Base-by-base conservation (phyloP, 2,888 invertebrate genomes). In the Alcis repandata region DNA sequence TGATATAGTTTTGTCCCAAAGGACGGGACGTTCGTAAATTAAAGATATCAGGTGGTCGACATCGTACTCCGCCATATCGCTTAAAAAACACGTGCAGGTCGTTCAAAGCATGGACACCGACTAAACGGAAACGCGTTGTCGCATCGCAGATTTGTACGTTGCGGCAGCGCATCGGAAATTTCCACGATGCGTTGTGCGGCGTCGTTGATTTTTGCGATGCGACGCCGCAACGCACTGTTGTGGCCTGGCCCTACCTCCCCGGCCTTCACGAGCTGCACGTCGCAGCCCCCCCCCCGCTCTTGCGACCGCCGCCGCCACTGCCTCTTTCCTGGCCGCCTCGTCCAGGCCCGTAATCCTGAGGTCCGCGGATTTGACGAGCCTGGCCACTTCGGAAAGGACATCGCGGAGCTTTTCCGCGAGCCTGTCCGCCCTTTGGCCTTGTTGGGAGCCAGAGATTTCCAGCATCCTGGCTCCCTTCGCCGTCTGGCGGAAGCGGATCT, bases 161-260 rank as follows among this genome's bases (percentile, higher is more conserved):
- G 45, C 45, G 45, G 20, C 45, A 45, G 41, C 41, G 41, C 41
- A 41, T 41, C 41, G 41, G 41, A 41, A 45, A 45, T 45, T 19
- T 45, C 45, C 45, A 45, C 45, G 20, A 45, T 45, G 45, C 45
- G 45, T 45, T 45, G 17, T 45, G 20, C 41, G 41, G 41, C 41
- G 45, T 20, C 20, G 19, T 19, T 45, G 45, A 20, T 45, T 46
- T 46, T 46, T 46, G 20, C 56, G 53, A 41, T 40, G 27, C 41
- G 41, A 53, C 41, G 53, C 38, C 52, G 52, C 52, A 52, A 52
- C 52, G 38, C 38, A 52, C 38, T 38, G 52, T 52, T 52, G 52
- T 52, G 52, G 45, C 45, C 45, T 45, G 19, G 17, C 45, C 45
- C 45, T 46, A 46, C 11, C n/a, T 27, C 27, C 27, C 27, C 27